Evolutionary conservation across 2,797 vertebrate genomes (phyloP).

Genomic region (Cyprinella venusta): DNA sequence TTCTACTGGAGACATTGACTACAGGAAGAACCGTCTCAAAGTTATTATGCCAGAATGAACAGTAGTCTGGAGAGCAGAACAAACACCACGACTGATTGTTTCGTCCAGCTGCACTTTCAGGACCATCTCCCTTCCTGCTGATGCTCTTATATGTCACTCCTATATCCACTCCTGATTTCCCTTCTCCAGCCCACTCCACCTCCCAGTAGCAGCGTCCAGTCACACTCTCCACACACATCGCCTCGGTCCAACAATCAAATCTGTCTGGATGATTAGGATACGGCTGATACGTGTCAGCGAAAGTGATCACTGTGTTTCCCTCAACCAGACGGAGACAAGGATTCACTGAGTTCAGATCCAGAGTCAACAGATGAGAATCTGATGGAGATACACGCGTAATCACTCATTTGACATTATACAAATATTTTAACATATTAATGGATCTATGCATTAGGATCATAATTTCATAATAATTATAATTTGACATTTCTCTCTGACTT

Average conservation of each 20-base stretch:
- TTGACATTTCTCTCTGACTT: background rate
- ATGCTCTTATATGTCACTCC: background rate
- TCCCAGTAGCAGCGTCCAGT: slow-evolving; percentile 7
- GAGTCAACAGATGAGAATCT: background rate
- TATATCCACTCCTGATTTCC: background rate
- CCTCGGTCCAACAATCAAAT: background rate
- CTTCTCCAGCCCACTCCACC: background rate
- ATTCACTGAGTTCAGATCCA: background rate
- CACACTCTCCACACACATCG: background rate
- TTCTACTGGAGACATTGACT: background rate
- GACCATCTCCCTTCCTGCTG: background rate
- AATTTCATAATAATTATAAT: background rate
- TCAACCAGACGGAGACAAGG: background rate
- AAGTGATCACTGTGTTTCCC: background rate
- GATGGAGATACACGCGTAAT: background rate
- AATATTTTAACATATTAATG: background rate
- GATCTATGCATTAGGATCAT: background rate
- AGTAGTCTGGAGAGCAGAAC: background rate
- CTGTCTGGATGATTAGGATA: background rate
- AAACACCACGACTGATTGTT: background rate
- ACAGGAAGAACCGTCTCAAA: background rate
- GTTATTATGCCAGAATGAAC: background rate
- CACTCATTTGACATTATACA: background rate
- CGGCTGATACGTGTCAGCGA: accelerated
- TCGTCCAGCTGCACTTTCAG: background rate